These are phyloP conservation scores for Erebia ligea DNA, from an alignment of 2,888 invertebrate species.

Conservation along the genomic window DNA sequence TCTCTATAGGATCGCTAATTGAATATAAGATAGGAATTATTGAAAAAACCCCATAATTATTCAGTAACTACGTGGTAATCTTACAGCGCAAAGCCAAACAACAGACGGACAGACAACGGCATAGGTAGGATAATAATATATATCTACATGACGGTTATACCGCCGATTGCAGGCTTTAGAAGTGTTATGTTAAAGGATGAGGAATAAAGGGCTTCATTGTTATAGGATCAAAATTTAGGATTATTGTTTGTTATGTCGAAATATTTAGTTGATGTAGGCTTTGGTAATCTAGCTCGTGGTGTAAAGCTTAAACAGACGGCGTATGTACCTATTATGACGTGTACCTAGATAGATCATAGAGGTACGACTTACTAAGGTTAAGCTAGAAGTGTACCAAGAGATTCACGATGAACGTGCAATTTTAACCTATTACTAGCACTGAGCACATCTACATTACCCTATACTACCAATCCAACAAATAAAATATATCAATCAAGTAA, in stretches of 20 bases:
- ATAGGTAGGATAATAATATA: constrained; percentile 37
- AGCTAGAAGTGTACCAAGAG: no score
- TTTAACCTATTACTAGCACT: no score
- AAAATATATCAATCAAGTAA: no score
- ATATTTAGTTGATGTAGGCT: constrained; percentile 23
- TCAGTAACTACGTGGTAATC: not conserved
- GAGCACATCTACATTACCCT: no score
- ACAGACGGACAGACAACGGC: constrained; percentile 30
- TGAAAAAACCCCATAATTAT: not conserved
- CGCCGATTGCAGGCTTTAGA: constrained; percentile 42
- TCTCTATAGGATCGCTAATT: not conserved
- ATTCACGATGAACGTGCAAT: no score
- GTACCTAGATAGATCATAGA: no score
- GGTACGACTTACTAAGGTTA: not conserved
- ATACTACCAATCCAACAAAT: no score
- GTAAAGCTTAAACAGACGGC: constrained; percentile 21
- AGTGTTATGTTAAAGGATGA: not conserved
- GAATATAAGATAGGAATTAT: not conserved
- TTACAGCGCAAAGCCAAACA: not conserved
- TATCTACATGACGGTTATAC: constrained; percentile 26
- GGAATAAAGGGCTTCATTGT: constrained; percentile 3
- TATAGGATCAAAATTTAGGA: not conserved
- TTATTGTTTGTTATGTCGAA: constrained; percentile 7
- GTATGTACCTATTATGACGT: constrained; percentile 27
- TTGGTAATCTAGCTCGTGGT: constrained; percentile 22